These are phyloP conservation scores for Anastatus disparis DNA, from an alignment of 1,140 invertebrate species.

Conservation along the genomic window DNA sequence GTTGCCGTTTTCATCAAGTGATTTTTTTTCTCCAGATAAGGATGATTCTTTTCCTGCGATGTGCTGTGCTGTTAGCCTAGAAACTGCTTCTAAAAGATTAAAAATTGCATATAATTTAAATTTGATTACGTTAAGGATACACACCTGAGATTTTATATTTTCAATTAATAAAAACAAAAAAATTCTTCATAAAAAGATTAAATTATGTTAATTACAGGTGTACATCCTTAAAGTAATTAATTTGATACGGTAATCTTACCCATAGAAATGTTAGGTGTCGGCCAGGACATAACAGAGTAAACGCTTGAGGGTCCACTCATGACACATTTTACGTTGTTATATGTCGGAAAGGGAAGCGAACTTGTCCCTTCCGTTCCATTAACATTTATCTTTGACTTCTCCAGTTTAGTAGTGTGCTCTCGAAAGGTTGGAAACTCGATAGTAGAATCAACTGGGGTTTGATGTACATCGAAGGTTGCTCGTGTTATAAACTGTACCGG, in stretches of 20 bases:
- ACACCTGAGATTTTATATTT: neutral
- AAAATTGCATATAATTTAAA: neutral
- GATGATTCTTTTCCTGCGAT: slow-evolving; percentile 54
- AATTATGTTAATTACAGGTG: neutral
- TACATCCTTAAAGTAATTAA: neutral
- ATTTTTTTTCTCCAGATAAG: slow-evolving; percentile 66
- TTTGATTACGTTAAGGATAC: slow-evolving; percentile 1
- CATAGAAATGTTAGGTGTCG: slow-evolving; percentile 58
- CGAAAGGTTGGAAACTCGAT: slow-evolving; percentile 60
- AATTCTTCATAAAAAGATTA: neutral
- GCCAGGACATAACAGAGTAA: slow-evolving; percentile 55
- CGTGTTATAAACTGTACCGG: slow-evolving; percentile 68
- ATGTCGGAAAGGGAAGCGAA: slow-evolving; percentile 57
- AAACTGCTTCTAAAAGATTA: slow-evolving; percentile 49
- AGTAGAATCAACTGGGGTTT: slow-evolving; percentile 59
- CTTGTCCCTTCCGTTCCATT: slow-evolving; percentile 60
- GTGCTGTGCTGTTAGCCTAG: slow-evolving; percentile 55
- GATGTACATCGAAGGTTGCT: slow-evolving; percentile 64
- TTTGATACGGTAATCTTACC: slow-evolving; percentile 44
- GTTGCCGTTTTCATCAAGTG: slow-evolving; percentile 75
- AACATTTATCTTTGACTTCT: slow-evolving; percentile 57
- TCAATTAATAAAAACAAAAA: too few relatives aligned
- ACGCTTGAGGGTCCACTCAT: slow-evolving; percentile 51
- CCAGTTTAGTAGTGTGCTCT: slow-evolving; percentile 54
- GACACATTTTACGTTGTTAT: slow-evolving; percentile 60